Evolutionary conservation across 2,113 vertebrate genomes (phyloP), one percentile per base, ranked within the genome.

Genomic region (Dasyornis broadbenti): DNA sequence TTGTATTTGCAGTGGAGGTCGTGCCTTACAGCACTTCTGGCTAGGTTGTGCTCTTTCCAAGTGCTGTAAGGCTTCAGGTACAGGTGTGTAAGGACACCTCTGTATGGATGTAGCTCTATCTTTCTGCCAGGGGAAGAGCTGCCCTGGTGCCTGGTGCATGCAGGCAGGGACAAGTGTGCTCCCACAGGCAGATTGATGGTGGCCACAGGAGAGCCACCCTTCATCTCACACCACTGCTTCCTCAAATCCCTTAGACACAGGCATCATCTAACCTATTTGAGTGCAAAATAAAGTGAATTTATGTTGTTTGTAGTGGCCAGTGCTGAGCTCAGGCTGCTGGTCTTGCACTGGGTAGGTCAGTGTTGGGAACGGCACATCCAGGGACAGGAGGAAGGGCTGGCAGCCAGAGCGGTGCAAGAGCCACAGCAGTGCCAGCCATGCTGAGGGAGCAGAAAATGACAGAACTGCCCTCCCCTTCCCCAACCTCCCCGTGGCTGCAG

Each of bases 401-500:
- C 37, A 3, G 2, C 19, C 0, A 1, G 47, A 5, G 3, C 3
- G 0, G 7, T 33, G 65, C 10, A 13, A 56, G 76, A 39, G 14
- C 6, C 27, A 24, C 37, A 63, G n/a, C 57, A 5, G 35, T 33
- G 56, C 40, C n/a, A 21, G 71, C 23, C 1, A 0, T 31, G 61
- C 40, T 33, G 57, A 31, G 53, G 28, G 30, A n/a, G 16, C 22
- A 49, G 27, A 7, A 1, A 19, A 4, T 4, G 60, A 8, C 39
- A 24, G 33, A 17, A 13, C 26, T 20, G 28, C 17, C 61, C 52
- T 40, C 16, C 47, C 22, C 30, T 70, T 30, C 52, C 66, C 78
- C 65, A 54, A 45, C 3, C n/a, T 37, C 35, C n/a, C 71, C 6
- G 52, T 8, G 61, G 50, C 56, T 45, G 66, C 49, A 21, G 49